Percentiles rank a stretch among this genome's conserved stretches.
Evolutionary conservation across 2,888 invertebrate genomes (phyloP).

Genomic region (Agrochola lychnidis): DNA sequence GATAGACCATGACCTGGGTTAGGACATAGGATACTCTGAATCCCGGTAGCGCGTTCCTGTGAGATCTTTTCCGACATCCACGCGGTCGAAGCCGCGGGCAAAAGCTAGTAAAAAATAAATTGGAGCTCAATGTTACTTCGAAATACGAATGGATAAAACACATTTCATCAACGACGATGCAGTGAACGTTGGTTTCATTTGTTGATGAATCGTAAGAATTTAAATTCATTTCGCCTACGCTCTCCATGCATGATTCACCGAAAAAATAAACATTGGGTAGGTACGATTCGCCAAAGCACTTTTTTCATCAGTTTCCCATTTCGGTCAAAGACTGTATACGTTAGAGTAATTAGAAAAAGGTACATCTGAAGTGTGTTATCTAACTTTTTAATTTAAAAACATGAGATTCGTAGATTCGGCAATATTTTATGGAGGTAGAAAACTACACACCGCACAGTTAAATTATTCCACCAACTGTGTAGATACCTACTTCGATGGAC

Average conservation of each 20-base stretch:
- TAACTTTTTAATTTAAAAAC: not conserved
- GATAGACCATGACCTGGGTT: too few relatives aligned
- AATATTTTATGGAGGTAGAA: not conserved
- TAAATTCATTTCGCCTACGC: not conserved
- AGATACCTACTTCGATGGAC: not conserved
- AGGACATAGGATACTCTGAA: too few relatives aligned
- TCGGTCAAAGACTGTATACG: not conserved
- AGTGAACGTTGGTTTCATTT: not conserved
- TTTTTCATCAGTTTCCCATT: conserved; percentile 5
- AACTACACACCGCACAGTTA: not conserved
- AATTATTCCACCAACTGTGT: not conserved
- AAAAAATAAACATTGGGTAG: not conserved
- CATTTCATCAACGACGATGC: conserved; percentile 19
- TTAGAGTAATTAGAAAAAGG: not conserved
- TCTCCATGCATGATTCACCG: not conserved
- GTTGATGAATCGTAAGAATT: conserved; percentile 10
- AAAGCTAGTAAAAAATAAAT: not conserved
- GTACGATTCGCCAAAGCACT: not conserved
- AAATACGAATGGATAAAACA: conserved; percentile 24
- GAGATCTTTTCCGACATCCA: too few relatives aligned
- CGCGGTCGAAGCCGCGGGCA: too few relatives aligned
- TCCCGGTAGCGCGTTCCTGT: too few relatives aligned
- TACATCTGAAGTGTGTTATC: not conserved
- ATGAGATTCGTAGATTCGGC: not conserved
- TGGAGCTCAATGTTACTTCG: conserved; percentile 9